These are phyloP conservation scores for Amphiprion ocellaris DNA, from an alignment of 2,113 vertebrate genomes.

Conservation along the genomic window DNA sequence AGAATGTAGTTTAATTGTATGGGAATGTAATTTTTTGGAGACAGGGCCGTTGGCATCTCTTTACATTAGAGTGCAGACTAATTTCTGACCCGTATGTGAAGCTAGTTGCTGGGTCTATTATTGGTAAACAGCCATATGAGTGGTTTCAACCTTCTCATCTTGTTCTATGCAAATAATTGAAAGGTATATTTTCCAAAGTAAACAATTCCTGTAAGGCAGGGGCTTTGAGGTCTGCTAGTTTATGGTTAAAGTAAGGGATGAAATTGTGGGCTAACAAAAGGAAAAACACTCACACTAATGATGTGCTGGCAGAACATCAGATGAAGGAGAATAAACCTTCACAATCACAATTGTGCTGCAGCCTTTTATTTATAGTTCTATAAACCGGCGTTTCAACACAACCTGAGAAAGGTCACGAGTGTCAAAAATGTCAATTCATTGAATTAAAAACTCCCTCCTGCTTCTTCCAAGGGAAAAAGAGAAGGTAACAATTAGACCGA, in stretches of 20 bases:
- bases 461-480: neutral
- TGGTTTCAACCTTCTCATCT: neutral
- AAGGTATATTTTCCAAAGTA: neutral
- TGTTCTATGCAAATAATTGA: too few relatives aligned
- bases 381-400: neutral
- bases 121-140: too few relatives aligned
- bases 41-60: too few relatives aligned
- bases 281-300: neutral
- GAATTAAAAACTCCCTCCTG: neutral
- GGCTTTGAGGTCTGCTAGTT: neutral
- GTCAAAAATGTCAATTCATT: slow-evolving; percentile 16
- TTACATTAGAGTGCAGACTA: too few relatives aligned
- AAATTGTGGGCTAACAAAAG: neutral
- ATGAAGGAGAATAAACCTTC: neutral
- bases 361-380: slow-evolving; percentile 12
- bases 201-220: neutral
- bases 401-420: neutral
- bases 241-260: neutral
- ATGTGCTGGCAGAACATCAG: neutral
- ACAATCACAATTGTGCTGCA: neutral
- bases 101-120: too few relatives aligned
- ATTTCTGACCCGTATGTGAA: too few relatives aligned
- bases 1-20: too few relatives aligned
- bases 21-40: too few relatives aligned
- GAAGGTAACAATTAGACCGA: slow-evolving; percentile 7